Evolutionary conservation across 2,797 vertebrate species (phyloP).

Genomic region (Menidia menidia): DNA sequence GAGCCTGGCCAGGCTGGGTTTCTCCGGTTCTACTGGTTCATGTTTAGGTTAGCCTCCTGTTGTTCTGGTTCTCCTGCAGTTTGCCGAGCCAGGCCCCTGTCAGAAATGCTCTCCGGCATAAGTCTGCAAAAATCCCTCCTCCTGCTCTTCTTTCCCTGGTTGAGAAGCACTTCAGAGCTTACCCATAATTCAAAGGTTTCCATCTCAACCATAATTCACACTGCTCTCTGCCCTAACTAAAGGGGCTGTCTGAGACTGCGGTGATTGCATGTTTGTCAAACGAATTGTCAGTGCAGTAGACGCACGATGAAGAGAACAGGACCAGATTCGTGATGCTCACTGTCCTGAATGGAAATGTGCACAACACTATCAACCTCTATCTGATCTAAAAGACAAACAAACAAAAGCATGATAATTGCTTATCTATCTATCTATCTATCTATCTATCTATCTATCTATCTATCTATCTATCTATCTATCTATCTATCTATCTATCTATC

Average conservation of each 20-base stretch:
- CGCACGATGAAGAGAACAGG: constrained; percentile 57
- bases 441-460: too few relatives aligned
- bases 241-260: constrained; percentile 78
- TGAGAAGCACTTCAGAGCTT: constrained; percentile 75
- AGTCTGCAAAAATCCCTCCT: constrained; percentile 66
- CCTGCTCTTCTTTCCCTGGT: constrained; percentile 70
- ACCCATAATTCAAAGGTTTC: constrained; percentile 84
- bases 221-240: constrained; percentile 78
- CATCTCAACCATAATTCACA: constrained; percentile 84
- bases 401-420: not conserved
- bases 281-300: constrained; percentile 75
- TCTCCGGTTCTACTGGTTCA: constrained; percentile 61
- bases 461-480: too few relatives aligned
- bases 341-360: constrained; percentile 49
- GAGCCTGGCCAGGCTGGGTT: constrained; percentile 59
- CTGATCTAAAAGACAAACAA: constrained; percentile 26
- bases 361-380: constrained; percentile 45
- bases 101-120: constrained; percentile 71
- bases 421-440: too few relatives aligned
- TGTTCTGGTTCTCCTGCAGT: constrained; percentile 75
- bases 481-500: too few relatives aligned
- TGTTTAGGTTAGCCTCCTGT: constrained; percentile 76
- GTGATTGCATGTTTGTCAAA: constrained; percentile 84
- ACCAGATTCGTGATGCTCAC: constrained; percentile 69
- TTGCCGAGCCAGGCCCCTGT: constrained; percentile 67